phyloP scores from a whole-genome alignment of 1,140 invertebrate genomes.

The Drosophila kurseongensis region DNA sequence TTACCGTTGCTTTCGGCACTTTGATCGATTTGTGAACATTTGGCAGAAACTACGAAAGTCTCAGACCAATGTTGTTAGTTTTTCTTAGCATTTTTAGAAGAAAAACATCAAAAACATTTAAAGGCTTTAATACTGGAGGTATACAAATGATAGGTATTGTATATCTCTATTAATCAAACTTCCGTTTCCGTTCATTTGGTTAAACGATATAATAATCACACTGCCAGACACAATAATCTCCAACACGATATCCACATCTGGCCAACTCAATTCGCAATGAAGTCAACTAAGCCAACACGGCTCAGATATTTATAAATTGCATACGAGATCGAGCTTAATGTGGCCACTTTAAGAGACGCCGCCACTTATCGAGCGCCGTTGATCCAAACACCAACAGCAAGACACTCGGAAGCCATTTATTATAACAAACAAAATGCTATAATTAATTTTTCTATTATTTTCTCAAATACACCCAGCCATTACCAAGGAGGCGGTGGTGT shows the following conservation, averaged over 20 bases:
- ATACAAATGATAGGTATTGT: too few species aligned
- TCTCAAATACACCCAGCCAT: constrained; percentile 43
- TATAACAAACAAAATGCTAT: constrained; percentile 75
- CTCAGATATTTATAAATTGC: constrained; percentile 65
- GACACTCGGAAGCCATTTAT: constrained; percentile 60
- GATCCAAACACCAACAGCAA: constrained; percentile 62
- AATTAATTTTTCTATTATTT: constrained; percentile 77
- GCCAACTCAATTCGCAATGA: constrained; percentile 29
- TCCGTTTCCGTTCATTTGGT: constrained; percentile 12
- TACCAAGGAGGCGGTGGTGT: constrained; percentile 17
- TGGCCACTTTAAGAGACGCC: constrained; percentile 61
- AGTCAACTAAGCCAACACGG: constrained; percentile 30
- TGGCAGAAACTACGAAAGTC: too few species aligned
- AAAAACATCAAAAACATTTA: too few species aligned
- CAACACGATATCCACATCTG: constrained; percentile 48
- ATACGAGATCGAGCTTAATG: constrained; percentile 61
- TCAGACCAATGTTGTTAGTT: too few species aligned
- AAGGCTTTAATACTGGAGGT: too few species aligned
- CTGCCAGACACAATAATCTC: constrained; percentile 16
- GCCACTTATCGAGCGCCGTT: constrained; percentile 67
- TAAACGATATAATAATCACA: constrained; percentile 20
- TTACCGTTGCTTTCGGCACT: not conserved
- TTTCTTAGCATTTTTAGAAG: too few species aligned
- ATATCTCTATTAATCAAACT: constrained; percentile 1
- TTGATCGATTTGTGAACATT: not conserved